Evolutionary conservation across 2,797 vertebrate species (phyloP).

Genomic region (Sebastes miniatus): DNA sequence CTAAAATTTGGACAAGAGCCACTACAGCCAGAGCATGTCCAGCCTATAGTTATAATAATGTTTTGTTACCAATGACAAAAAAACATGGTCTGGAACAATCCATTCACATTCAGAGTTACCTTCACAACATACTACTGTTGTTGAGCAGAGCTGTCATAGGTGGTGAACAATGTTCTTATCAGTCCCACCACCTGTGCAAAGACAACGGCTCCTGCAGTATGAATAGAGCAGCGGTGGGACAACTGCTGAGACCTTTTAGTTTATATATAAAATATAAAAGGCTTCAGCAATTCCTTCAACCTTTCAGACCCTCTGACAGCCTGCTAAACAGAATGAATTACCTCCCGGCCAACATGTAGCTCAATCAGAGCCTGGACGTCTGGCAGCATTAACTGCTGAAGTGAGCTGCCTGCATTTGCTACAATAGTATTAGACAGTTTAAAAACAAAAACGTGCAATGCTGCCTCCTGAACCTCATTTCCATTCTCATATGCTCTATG

Average conservation of each 20-base stretch:
- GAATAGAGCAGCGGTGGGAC: slow-evolving; percentile 10
- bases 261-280: slow-evolving; percentile 25
- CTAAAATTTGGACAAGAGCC: slow-evolving; percentile 36
- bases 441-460: slow-evolving; percentile 17
- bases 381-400: slow-evolving; percentile 42
- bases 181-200: slow-evolving; percentile 40
- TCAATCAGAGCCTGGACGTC: slow-evolving; percentile 51
- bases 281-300: slow-evolving; percentile 40
- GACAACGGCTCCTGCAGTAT: neutral
- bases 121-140: neutral
- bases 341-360: slow-evolving; percentile 39
- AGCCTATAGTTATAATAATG: neutral
- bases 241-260: slow-evolving; percentile 27
- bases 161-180: slow-evolving; percentile 42
- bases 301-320: slow-evolving; percentile 46
- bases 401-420: slow-evolving; percentile 18
- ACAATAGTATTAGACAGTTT: slow-evolving; percentile 10
- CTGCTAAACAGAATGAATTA: slow-evolving; percentile 58
- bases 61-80: slow-evolving; percentile 6
- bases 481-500: neutral
- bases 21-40: neutral
- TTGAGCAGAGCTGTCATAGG: neutral
- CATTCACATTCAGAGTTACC: slow-evolving; percentile 11
- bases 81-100: neutral
- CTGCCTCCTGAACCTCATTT: slow-evolving; percentile 19